These are phyloP conservation scores for Balanococcus diminutus DNA, from an alignment of 2,888 invertebrate genomes.

Conservation along the genomic window DNA sequence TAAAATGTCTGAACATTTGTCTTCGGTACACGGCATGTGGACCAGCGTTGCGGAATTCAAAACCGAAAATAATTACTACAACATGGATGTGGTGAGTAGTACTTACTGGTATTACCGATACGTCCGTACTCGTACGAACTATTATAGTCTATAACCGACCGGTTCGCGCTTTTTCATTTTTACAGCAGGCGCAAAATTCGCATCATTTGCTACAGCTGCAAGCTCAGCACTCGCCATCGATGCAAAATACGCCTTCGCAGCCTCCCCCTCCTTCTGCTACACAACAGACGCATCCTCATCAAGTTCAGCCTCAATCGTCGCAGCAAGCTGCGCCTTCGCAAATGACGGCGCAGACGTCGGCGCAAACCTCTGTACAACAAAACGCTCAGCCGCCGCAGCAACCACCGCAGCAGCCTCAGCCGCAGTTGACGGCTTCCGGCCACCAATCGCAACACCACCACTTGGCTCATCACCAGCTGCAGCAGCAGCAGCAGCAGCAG, in stretches of 20 bases:
- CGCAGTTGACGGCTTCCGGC: not conserved
- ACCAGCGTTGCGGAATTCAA: conserved; percentile 32
- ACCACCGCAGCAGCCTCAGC: not conserved
- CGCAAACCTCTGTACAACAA: not conserved
- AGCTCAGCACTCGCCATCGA: not conserved
- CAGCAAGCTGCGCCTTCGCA: not conserved
- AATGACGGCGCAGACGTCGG: not conserved
- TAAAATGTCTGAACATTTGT: conserved; percentile 57
- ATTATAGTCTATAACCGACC: no score
- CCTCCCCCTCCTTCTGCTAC: not conserved
- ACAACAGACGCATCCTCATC: conserved; percentile 20
- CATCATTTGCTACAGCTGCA: conserved; percentile 44
- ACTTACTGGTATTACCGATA: no score
- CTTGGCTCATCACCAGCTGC: conserved; percentile 33
- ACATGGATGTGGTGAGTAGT: conserved; percentile 45
- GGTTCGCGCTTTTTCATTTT: not conserved
- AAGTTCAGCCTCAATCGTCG: not conserved
- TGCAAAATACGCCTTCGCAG: not conserved
- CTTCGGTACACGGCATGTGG: conserved; percentile 55
- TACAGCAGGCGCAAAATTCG: conserved; percentile 27
- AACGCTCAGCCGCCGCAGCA: not conserved
- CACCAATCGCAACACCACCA: conserved; percentile 39
- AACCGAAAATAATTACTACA: conserved; percentile 42
- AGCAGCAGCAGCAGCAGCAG: not conserved
- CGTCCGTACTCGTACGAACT: no score